Evolutionary conservation across 2,888 invertebrate species (phyloP), one percentile per base, ranked within the genome.

Genomic region (Morpho achilles): DNA sequence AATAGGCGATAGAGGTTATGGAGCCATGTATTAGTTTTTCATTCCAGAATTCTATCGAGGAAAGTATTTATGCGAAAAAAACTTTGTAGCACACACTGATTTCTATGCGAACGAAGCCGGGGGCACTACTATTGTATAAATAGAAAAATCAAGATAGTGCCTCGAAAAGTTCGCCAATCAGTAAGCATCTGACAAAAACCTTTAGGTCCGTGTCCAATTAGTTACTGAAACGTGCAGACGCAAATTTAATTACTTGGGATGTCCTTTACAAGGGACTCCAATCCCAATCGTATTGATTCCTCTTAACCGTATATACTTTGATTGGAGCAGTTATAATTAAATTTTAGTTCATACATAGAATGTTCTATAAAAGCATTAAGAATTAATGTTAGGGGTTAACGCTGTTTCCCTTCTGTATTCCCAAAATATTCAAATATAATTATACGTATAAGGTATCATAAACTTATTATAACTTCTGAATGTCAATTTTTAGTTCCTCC

Each of bases 181-280:
- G 54, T 54, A 54, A 54, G 48, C 54, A 32, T 48, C 48, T 43
- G 54, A 23, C 47, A 48, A 54, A 54, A 53, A 53, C 53, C 47
- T 47, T 41, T 9, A 43, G 42, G 42, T 9, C 42, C 54, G 42
- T 54, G 54, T 54, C 54, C 54, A 54, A 54, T 54, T 53, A 53
- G 53, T 41, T 48, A 48, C 48, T 48, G 54, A 48, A 54, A 54
- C 54, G 54, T 54, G 54, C 48, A 42, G 48, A 54, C 48, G 54
- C 54, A 54, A 54, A 54, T 54, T 54, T 48, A 54, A 54, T 54
- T 54, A 54, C 54, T 54, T 48, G 54, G 54, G 54, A 48, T 48
- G 54, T 54, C 48, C 54, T 47, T 22, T 43, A 48, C 42, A 48
- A 23, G 48, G 48, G 42, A 42, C 40, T 41, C 5, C 48, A 48